A percentile compares a stretch with the other conserved stretches of the same genome.
phyloP scores from a whole-genome alignment of 1,140 invertebrate species.

The Drosophila tani region DNA sequence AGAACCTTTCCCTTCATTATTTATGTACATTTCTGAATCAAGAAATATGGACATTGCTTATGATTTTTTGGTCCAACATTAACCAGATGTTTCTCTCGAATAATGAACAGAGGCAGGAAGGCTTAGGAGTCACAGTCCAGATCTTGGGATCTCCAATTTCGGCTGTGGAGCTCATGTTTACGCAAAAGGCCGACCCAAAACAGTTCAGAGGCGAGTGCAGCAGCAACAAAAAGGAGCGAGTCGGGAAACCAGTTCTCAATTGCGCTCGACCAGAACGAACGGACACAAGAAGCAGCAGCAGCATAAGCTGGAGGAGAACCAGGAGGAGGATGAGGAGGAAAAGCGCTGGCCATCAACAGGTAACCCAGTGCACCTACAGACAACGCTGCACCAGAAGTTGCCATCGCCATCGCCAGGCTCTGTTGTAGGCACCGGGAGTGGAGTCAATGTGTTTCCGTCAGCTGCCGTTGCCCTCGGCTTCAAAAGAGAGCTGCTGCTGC shows the following conservation, averaged over 20 bases:
- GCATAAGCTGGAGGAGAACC: slow-evolving; percentile 9
- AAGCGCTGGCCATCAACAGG: slow-evolving; percentile 67
- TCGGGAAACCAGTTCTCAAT: slow-evolving; percentile 65
- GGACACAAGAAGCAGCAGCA: slow-evolving; percentile 8
- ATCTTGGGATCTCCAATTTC: slow-evolving; percentile 27
- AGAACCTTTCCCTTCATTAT: background rate
- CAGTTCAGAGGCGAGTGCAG: slow-evolving; percentile 5
- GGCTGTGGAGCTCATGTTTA: slow-evolving; percentile 11
- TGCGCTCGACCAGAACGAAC: slow-evolving; percentile 58
- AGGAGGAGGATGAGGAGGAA: slow-evolving; percentile 15
- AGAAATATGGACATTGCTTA: background rate
- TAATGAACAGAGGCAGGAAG: background rate
- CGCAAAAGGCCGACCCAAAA: slow-evolving; percentile 27
- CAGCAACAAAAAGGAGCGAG: slow-evolving; percentile 21
- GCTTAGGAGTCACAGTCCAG: slow-evolving; percentile 2
- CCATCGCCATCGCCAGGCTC: slow-evolving; percentile 18
- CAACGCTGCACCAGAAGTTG: slow-evolving; percentile 63
- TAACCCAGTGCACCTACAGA: slow-evolving; percentile 78
- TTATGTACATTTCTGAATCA: background rate
- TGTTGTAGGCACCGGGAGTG: background rate
- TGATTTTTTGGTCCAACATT: background rate
- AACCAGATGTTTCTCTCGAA: background rate
- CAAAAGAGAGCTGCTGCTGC: slow-evolving; percentile 5
- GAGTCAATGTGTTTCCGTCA: slow-evolving; percentile 77
- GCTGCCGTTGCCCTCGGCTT: slow-evolving; percentile 55